These are phyloP conservation scores for Belonocnema kinseyi DNA, from an alignment of 1,140 invertebrate species.

Conservation along the genomic window DNA sequence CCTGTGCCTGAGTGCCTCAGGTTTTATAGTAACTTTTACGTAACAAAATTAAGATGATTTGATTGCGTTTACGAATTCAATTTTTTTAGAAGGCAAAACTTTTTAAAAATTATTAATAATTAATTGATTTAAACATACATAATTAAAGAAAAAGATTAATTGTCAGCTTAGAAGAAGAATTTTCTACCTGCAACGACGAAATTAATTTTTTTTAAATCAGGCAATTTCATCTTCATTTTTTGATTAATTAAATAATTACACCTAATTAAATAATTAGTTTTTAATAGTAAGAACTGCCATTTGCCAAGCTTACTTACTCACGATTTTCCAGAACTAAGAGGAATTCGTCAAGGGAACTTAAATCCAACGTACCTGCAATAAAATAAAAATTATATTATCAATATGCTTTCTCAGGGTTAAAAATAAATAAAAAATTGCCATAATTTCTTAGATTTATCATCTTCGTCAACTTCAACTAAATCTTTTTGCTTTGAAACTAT, in stretches of 20 bases:
- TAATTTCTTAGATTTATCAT: no score
- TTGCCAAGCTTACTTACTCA: neutral
- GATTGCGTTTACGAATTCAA: neutral
- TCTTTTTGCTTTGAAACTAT: no score
- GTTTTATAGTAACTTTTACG: neutral
- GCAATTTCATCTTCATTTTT: no score
- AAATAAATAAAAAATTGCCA: neutral
- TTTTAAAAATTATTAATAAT: neutral
- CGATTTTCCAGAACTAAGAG: neutral
- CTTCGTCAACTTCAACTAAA: no score
- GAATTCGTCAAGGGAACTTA: no score
- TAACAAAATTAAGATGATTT: conserved; percentile 3
- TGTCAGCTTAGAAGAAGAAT: no score
- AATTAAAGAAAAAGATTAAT: no score
- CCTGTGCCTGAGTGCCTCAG: neutral
- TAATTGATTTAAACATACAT: no score
- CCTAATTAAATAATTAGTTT: no score
- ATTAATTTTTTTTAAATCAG: no score
- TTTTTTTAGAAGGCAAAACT: neutral
- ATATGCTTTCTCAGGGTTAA: neutral
- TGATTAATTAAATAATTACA: no score
- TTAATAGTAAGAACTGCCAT: neutral
- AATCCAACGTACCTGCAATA: neutral
- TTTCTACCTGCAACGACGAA: no score
- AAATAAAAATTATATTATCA: neutral